Evolutionary conservation across 2,888 invertebrate species (phyloP).

Genomic region (Aquatica leii): DNA sequence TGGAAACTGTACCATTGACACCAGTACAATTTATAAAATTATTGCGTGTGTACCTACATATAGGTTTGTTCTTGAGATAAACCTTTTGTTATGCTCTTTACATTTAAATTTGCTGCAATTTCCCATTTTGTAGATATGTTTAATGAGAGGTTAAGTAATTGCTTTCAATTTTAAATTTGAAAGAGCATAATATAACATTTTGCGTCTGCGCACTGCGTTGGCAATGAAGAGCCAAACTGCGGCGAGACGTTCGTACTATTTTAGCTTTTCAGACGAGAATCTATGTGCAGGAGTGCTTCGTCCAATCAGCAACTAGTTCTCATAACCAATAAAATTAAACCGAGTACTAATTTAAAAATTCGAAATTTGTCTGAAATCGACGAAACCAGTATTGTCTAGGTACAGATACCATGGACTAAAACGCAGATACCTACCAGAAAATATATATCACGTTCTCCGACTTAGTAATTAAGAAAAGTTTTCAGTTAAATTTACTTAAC

Average conservation of each 20-base stretch:
- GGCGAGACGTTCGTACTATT: too few relatives aligned
- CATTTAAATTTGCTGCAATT: background rate
- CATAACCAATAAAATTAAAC: conserved; percentile 3
- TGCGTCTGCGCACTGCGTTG: too few relatives aligned
- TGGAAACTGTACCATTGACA: background rate
- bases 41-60: background rate
- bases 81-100: background rate
- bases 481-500: background rate
- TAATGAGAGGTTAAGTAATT: background rate
- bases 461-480: background rate
- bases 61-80: background rate
- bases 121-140: background rate
- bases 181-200: too few relatives aligned
- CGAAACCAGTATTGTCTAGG: background rate
- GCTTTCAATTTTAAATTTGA: background rate
- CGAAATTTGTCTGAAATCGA: background rate
- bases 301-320: conserved; percentile 3
- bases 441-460: background rate
- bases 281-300: conserved; percentile 3
- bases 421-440: too few relatives aligned
- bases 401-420: too few relatives aligned
- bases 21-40: background rate
- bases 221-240: too few relatives aligned
- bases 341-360: conserved; percentile 4
- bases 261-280: background rate